These are phyloP conservation scores for Catamblyrhynchus diadema DNA, from an alignment of 2,797 vertebrate genomes.

Conservation along the genomic window DNA sequence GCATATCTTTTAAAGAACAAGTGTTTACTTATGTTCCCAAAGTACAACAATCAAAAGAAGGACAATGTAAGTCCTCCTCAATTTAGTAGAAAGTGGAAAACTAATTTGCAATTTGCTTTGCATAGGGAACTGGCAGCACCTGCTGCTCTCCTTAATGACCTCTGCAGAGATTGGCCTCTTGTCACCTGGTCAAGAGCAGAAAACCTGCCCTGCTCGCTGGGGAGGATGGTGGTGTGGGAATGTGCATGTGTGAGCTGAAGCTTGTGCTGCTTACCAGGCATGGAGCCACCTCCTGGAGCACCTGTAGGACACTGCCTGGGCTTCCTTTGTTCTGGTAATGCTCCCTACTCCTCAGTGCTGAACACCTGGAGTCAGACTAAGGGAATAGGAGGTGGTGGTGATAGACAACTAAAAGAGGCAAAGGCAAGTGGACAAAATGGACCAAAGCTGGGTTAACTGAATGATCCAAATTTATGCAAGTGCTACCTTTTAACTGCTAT, in stretches of 20 bases:
- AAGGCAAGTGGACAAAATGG: not conserved
- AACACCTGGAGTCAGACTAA: not conserved
- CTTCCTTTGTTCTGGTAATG: not conserved
- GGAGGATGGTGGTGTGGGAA: not conserved
- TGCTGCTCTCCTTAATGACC: not conserved
- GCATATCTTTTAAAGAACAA: not conserved
- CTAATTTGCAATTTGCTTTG: not conserved
- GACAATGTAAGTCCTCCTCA: not conserved
- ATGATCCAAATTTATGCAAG: not conserved
- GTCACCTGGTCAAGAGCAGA: not conserved
- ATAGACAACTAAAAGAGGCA: not conserved
- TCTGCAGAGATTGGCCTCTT: not conserved
- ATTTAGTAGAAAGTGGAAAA: not conserved
- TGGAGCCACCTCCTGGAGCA: not conserved
- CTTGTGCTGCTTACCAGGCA: not conserved
- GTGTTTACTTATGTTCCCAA: not conserved
- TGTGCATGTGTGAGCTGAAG: fast-evolving
- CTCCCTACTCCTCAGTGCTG: not conserved
- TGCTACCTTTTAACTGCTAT: not conserved
- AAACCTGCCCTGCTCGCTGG: not conserved
- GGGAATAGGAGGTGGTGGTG: not conserved
- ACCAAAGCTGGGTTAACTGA: not conserved
- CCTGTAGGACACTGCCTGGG: not conserved
- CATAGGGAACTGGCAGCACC: not conserved
- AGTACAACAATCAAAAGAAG: not conserved